phyloP scores from a whole-genome alignment of 2,797 vertebrate species.

The Notolabrus celidotus region DNA sequence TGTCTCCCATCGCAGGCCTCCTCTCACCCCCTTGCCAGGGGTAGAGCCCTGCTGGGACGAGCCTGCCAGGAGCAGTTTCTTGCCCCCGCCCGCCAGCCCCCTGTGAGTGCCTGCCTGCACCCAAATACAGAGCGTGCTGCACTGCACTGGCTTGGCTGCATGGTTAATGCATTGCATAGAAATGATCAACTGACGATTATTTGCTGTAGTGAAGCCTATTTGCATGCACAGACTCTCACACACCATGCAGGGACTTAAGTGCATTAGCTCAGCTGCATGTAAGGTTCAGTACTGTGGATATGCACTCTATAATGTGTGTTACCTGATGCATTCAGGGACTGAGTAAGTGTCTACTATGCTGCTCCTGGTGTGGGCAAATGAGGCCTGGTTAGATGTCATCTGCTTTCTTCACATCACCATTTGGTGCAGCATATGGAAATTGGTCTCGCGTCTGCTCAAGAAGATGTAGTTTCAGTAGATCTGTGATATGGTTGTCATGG shows the following conservation, averaged over 20 bases:
- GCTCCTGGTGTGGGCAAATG: slow-evolving; percentile 80
- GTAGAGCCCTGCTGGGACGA: slow-evolving; percentile 92
- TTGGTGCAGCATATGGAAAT: slow-evolving; percentile 77
- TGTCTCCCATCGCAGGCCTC: slow-evolving; percentile 90
- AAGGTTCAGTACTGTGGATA: slow-evolving; percentile 67
- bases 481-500: slow-evolving; percentile 73
- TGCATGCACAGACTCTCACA: slow-evolving; percentile 73
- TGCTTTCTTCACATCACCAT: slow-evolving; percentile 71
- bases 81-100: slow-evolving; percentile 89
- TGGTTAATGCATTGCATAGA: slow-evolving; percentile 81
- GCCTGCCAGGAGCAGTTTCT: slow-evolving; percentile 91
- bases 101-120: slow-evolving; percentile 89
- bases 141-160: slow-evolving; percentile 85
- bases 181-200: slow-evolving; percentile 62
- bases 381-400: slow-evolving; percentile 77
- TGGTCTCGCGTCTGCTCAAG: slow-evolving; percentile 63
- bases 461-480: slow-evolving; percentile 66
- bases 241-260: slow-evolving; percentile 43
- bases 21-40: slow-evolving; percentile 91
- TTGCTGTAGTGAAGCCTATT: slow-evolving; percentile 62
- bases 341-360: slow-evolving; percentile 64
- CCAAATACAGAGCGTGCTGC: slow-evolving; percentile 79
- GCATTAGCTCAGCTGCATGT: slow-evolving; percentile 74
- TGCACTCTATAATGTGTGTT: slow-evolving; percentile 61
- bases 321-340: slow-evolving; percentile 62